Evolutionary conservation across 2,113 vertebrate species (phyloP).

Genomic region (Cepphus grylle): DNA sequence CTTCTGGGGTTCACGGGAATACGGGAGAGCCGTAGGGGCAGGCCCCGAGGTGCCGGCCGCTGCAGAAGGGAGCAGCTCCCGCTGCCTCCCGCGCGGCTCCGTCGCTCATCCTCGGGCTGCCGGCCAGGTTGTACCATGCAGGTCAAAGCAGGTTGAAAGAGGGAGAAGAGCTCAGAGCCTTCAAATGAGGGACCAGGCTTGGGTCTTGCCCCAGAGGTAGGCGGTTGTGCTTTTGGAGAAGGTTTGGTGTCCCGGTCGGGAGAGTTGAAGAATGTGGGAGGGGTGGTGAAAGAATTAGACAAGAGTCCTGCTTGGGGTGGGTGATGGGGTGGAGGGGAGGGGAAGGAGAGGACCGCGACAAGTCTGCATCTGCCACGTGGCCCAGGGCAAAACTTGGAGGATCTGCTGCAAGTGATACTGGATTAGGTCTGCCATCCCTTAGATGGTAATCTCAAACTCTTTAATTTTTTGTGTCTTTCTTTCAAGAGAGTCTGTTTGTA

Average conservation of each 20-base stretch:
- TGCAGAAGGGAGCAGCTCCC: background rate
- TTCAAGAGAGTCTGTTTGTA: background rate
- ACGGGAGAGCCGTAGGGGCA: background rate
- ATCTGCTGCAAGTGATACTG: background rate
- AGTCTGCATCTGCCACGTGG: too few relatives aligned
- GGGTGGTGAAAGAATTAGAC: background rate
- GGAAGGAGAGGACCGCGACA: background rate
- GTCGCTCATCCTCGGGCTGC: accelerated
- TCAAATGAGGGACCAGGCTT: background rate
- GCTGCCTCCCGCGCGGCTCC: accelerated
- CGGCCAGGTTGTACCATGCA: background rate
- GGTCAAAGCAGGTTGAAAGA: background rate
- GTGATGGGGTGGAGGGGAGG: too few relatives aligned
- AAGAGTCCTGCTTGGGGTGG: background rate
- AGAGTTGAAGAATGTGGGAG: background rate
- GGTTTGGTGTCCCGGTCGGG: accelerated
- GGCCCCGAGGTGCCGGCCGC: background rate
- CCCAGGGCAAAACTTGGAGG: background rate
- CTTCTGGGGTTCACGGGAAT: accelerated
- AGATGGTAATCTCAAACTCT: background rate
- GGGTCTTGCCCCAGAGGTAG: background rate
- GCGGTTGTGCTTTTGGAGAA: background rate
- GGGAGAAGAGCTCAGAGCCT: background rate
- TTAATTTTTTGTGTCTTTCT: background rate
- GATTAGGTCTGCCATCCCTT: background rate